phyloP scores from a whole-genome alignment of 2,797 vertebrate genomes.

The Chrosomus eos region DNA sequence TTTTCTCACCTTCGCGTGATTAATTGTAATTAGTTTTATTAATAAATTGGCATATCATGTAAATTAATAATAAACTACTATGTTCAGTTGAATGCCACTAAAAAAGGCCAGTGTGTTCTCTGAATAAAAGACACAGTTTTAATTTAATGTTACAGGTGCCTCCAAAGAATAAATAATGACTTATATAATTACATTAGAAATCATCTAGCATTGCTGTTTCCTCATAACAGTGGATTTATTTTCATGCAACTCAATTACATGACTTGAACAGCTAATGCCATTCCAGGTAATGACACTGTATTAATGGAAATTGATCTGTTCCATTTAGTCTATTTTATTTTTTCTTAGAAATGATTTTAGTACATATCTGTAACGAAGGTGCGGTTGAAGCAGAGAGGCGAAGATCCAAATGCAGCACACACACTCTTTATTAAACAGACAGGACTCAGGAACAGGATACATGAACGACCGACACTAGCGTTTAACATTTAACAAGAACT shows the following conservation, averaged over 20 bases:
- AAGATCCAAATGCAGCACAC: too few species aligned
- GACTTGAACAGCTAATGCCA: conserved; percentile 74
- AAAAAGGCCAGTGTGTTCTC: not conserved
- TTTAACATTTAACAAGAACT: too few species aligned
- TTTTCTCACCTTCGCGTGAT: not conserved
- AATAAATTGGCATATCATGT: not conserved
- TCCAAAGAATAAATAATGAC: conserved; percentile 36
- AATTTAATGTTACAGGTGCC: not conserved
- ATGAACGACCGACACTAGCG: too few species aligned
- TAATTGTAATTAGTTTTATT: not conserved
- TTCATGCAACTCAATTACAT: conserved; percentile 70
- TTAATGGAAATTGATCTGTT: conserved; percentile 62
- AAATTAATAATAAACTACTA: not conserved
- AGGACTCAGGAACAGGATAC: too few species aligned
- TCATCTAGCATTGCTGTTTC: conserved; percentile 65
- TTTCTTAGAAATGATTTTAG: not conserved
- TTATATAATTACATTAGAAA: conserved; percentile 66
- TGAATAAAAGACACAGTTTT: not conserved
- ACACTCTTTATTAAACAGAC: too few species aligned
- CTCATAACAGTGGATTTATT: conserved; percentile 72
- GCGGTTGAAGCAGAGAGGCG: too few species aligned
- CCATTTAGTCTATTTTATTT: not conserved
- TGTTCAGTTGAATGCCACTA: not conserved
- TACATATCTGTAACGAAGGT: too few species aligned
- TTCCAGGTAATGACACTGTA: conserved; percentile 67